Evolutionary conservation across 2,888 invertebrate genomes (phyloP).

Genomic region (Chrysina gloriosa): DNA sequence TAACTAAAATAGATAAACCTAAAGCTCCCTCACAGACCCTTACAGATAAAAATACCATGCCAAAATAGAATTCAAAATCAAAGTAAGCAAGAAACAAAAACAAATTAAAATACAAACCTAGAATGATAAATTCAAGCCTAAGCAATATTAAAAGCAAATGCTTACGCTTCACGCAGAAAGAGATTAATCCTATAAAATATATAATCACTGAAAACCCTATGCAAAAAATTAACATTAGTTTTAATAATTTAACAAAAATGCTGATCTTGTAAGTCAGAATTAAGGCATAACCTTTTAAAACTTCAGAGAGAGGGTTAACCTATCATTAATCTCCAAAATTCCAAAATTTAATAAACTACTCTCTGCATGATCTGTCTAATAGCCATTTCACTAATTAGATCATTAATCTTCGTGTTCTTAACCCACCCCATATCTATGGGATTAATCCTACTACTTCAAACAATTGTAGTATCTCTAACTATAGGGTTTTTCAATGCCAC

Average conservation of each 20-base stretch:
- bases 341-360: conserved; percentile 76
- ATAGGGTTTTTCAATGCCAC: conserved; percentile 66
- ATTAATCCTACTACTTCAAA: conserved; percentile 68
- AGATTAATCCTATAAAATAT: conserved; percentile 67
- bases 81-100: conserved; percentile 66
- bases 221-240: conserved; percentile 68
- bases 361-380: conserved; percentile 64
- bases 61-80: conserved; percentile 69
- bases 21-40: conserved; percentile 75
- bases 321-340: conserved; percentile 78
- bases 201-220: conserved; percentile 62
- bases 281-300: conserved; percentile 70
- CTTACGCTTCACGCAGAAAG: conserved; percentile 70
- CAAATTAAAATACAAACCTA: conserved; percentile 69
- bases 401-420: conserved; percentile 63
- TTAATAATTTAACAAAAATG: conserved; percentile 77
- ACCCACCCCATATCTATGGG: conserved; percentile 70
- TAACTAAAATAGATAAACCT: conserved; percentile 71
- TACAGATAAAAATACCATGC: conserved; percentile 72
- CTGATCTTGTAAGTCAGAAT: conserved; percentile 77
- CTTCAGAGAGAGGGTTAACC: conserved; percentile 67
- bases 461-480: conserved; percentile 65
- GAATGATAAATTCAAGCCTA: conserved; percentile 72
- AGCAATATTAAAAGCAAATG: conserved; percentile 72
- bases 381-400: conserved; percentile 59